Evolutionary conservation across 2,888 invertebrate genomes (phyloP).

Genomic region (Drosophila lacicola): DNA sequence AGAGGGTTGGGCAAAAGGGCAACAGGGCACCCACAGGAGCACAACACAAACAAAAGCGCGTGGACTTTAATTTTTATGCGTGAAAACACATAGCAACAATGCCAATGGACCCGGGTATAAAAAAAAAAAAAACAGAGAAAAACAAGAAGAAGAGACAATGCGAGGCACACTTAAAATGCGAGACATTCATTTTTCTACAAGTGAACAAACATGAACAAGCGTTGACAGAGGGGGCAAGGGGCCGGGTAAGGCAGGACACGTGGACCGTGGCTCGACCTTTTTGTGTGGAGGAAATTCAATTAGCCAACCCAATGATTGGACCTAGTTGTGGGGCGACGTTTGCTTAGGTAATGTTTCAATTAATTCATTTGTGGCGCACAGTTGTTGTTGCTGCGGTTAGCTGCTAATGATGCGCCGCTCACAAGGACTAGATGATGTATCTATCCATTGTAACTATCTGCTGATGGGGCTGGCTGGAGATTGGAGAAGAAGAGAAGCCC

Average conservation of each 20-base stretch:
- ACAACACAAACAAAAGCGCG: constrained; percentile 56
- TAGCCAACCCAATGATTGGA: constrained; percentile 57
- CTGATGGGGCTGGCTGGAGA: neutral
- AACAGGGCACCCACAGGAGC: constrained; percentile 20
- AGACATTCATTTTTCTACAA: constrained; percentile 76
- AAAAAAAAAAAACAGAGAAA: constrained; percentile 10
- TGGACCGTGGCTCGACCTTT: constrained; percentile 48
- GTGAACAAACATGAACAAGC: constrained; percentile 35
- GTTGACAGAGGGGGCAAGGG: neutral
- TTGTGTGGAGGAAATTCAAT: constrained; percentile 72
- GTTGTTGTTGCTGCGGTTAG: constrained; percentile 41
- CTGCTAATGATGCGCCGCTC: constrained; percentile 59
- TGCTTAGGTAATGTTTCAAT: constrained; percentile 82
- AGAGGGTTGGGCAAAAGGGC: constrained; percentile 14
- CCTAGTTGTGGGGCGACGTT: constrained; percentile 49
- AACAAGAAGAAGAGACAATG: constrained; percentile 36
- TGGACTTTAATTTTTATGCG: constrained; percentile 81
- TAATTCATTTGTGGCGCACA: constrained; percentile 68
- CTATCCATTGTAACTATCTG: constrained; percentile 7
- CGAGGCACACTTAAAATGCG: constrained; percentile 77
- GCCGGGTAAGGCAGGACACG: constrained; percentile 53
- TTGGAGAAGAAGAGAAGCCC: constrained; percentile 13
- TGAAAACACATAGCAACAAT: constrained; percentile 72
- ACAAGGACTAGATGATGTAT: constrained; percentile 44
- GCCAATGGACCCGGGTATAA: constrained; percentile 19